Evolutionary conservation across 1,140 invertebrate species (phyloP), one percentile per base, ranked within the genome.

Genomic region (Solenopsis invicta): DNA sequence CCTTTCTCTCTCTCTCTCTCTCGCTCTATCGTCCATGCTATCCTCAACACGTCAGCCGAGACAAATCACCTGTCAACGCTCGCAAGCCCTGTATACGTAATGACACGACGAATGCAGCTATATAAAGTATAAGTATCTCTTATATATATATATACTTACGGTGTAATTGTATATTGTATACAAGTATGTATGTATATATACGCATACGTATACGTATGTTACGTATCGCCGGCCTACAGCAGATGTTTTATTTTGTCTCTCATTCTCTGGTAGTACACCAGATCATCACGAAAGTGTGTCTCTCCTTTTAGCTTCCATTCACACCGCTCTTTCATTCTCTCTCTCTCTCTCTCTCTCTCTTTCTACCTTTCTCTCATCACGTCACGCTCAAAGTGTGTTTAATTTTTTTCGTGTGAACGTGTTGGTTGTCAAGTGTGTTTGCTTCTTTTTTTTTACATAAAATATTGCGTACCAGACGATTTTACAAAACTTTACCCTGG

Each of bases 381-480:
- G 29, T 77, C 81, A 21, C 34, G 16, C 66, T 29, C 41, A 61
- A 59, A 72, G 37, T 37, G 29, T 78, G 16, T n/a, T n/a, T n/a
- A n/a, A n/a, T 86, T 45, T 16, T 74, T 12, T 61, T 6, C 41
- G 71, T 76, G 37, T 77, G 72, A 50, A 34, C 54, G 50, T 86
- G 76, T 67, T 61, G 34, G n/a, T 10, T 62, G 24, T 80, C n/a
- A 21, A 29, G 8, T 59, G 48, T 67, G 64, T 56, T 74, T 41
- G 54, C 21, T 69, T n/a, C n/a, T n/a, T n/a, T n/a, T n/a, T n/a
- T 91, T 92, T 93, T 92, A 94, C 92, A 94, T 94, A 92, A 85
- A 94, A 94, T 94, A 94, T 96, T 94, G 93, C 92, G 89, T 94
- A 94, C 92, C 91, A 94, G 92, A 94, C 93, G 54, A 71, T 84